These are phyloP conservation scores for Aphidoletes aphidimyza DNA, from an alignment of 2,888 invertebrate genomes.

Conservation along the genomic window DNA sequence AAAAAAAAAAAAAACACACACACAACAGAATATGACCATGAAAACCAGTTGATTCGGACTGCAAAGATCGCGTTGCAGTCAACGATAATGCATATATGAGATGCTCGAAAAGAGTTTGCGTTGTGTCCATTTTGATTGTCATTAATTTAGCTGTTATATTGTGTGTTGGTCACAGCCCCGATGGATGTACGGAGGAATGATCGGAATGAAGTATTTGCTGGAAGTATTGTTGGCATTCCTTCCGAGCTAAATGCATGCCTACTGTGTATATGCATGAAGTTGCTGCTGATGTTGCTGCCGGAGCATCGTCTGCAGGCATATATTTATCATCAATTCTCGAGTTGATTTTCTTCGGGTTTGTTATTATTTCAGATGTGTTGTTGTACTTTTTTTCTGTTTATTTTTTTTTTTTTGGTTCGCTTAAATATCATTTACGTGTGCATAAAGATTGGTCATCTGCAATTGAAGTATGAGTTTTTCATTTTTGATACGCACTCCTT, in stretches of 20 bases:
- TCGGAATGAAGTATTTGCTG: not conserved
- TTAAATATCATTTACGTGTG: slow-evolving; percentile 31
- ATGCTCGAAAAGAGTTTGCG: not conserved
- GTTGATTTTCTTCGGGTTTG: slow-evolving; percentile 14
- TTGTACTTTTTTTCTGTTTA: not conserved
- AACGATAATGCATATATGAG: no score
- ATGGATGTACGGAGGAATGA: not conserved
- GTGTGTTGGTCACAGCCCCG: no score
- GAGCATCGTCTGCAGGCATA: not conserved
- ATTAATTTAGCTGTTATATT: not conserved
- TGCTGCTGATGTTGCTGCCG: not conserved
- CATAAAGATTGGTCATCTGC: not conserved
- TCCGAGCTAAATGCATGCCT: not conserved
- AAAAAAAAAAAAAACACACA: not conserved
- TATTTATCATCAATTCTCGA: slow-evolving; percentile 23
- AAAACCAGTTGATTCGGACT: not conserved
- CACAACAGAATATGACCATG: no score
- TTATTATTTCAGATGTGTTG: no score
- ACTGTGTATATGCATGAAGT: not conserved
- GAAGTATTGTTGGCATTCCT: not conserved
- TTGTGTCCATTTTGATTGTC: not conserved
- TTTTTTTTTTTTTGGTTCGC: no score
- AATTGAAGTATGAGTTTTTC: slow-evolving; percentile 21
- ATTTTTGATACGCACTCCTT: not conserved
- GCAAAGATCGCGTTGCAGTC: not conserved